phyloP scores from a whole-genome alignment of 2,888 invertebrate species.

The Alentia gelatinosa region DNA sequence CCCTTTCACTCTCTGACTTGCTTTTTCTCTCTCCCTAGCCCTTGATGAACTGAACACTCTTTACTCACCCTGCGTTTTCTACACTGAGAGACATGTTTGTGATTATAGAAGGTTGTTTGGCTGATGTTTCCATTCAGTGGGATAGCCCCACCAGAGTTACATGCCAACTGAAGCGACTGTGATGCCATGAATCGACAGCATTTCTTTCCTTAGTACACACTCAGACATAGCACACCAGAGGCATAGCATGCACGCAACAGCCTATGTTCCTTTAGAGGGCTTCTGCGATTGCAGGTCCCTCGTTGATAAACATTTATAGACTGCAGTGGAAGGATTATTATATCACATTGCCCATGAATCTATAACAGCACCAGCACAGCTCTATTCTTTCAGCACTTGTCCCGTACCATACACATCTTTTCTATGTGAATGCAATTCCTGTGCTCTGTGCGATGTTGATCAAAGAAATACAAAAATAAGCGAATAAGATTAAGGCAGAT shows the following conservation, averaged over 20 bases:
- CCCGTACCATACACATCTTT: neutral
- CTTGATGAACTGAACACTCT: neutral
- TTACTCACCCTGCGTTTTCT: neutral
- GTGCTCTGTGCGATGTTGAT: neutral
- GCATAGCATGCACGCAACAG: neutral
- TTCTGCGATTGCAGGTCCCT: too few species aligned
- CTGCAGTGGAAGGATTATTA: too few species aligned
- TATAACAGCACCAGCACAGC: neutral
- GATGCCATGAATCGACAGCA: conserved; percentile 37
- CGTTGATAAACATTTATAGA: too few species aligned
- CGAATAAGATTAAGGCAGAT: neutral
- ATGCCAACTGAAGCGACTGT: conserved; percentile 47
- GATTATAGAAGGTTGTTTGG: neutral
- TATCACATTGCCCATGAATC: too few species aligned
- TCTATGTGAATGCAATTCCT: neutral
- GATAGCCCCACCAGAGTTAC: neutral
- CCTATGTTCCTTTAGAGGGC: too few species aligned
- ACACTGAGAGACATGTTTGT: neutral
- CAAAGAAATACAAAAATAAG: neutral
- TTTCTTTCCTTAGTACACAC: conserved; percentile 20
- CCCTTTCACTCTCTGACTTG: neutral
- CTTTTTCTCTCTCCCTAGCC: neutral
- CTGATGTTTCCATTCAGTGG: neutral
- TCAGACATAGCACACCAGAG: neutral
- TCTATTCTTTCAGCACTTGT: neutral